These are phyloP conservation scores for Aproaerema taeniolella DNA, from an alignment of 2,888 invertebrate genomes.

Conservation along the genomic window DNA sequence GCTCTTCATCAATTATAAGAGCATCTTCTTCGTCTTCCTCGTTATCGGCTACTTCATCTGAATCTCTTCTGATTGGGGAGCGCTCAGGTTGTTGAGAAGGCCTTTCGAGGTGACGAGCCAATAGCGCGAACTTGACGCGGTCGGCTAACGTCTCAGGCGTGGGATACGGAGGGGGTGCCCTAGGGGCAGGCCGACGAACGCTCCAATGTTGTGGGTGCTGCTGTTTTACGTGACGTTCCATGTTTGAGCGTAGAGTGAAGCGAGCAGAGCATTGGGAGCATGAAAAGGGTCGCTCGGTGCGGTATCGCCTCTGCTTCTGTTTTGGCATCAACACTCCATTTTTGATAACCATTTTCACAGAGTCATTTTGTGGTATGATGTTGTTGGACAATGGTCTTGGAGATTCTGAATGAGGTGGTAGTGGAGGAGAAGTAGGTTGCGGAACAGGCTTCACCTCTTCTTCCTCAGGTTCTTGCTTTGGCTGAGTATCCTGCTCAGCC, in stretches of 20 bases:
- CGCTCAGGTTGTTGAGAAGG: conserved; percentile 65
- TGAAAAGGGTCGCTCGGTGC: conserved; percentile 93
- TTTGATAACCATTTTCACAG: conserved; percentile 93
- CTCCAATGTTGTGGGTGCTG: conserved; percentile 95
- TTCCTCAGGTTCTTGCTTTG: conserved; percentile 70
- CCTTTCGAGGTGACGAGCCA: conserved; percentile 86
- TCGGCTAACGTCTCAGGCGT: conserved; percentile 51
- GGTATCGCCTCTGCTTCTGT: conserved; percentile 92
- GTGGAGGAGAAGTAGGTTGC: conserved; percentile 54
- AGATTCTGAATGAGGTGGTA: conserved; percentile 66
- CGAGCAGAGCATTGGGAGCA: conserved; percentile 94
- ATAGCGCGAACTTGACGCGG: conserved; percentile 83
- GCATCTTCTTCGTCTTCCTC: conserved; percentile 83
- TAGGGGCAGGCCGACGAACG: conserved; percentile 80
- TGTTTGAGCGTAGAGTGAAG: conserved; percentile 94
- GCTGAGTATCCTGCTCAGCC: conserved; percentile 50
- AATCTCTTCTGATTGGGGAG: conserved; percentile 58
- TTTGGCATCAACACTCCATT: conserved; percentile 94
- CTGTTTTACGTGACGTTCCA: conserved; percentile 96
- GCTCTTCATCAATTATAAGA: conserved; percentile 82
- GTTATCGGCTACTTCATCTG: conserved; percentile 79
- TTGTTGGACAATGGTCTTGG: conserved; percentile 65
- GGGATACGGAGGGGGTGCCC: conserved; percentile 61
- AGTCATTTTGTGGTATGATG: conserved; percentile 71
- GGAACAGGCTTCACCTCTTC: conserved; percentile 71